A percentile compares a stretch with the other conserved stretches of the same genome.
Conservation (phyloP, 2,797 vertebrate species). For the Anguilla pacifica region DNA sequence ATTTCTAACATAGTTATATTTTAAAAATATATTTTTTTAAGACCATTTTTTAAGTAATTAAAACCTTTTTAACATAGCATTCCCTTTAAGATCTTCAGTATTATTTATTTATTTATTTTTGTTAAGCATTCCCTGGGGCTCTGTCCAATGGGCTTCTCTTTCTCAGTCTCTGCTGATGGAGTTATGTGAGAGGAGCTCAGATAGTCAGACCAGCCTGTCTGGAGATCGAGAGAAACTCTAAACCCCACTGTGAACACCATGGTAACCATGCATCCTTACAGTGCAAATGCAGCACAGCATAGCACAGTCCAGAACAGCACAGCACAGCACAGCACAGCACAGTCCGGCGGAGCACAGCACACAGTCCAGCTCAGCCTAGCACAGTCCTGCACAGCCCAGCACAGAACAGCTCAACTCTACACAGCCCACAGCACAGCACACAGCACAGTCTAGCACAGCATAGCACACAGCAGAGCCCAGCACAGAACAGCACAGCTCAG, state of each 20-base stretch:
- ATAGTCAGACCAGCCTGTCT: not conserved
- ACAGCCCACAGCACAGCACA: no score
- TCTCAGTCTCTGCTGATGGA: not conserved
- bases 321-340: no score
- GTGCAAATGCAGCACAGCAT: not conserved
- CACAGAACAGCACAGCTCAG: no score
- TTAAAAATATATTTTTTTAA: not conserved
- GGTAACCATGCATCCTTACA: not conserved
- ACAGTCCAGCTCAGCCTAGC: no score
- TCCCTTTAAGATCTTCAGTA: not conserved
- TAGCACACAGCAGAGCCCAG: no score
- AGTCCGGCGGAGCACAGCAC: no score
- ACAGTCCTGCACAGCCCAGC: no score
- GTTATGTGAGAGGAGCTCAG: constrained; percentile 4
- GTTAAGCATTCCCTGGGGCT: not conserved
- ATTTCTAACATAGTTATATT: not conserved
- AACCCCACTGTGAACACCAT: constrained; percentile 18
- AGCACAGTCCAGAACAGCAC: not conserved
- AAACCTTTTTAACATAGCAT: not conserved
- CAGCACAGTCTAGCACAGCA: no score
- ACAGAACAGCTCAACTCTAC: no score
- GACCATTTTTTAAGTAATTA: not conserved
- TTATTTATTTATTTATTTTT: not conserved
- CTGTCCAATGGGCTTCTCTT: not conserved
- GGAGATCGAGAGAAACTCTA: constrained; percentile 1